Conservation (phyloP, 2,888 invertebrate genomes). For the Litoditis marina region DNA sequence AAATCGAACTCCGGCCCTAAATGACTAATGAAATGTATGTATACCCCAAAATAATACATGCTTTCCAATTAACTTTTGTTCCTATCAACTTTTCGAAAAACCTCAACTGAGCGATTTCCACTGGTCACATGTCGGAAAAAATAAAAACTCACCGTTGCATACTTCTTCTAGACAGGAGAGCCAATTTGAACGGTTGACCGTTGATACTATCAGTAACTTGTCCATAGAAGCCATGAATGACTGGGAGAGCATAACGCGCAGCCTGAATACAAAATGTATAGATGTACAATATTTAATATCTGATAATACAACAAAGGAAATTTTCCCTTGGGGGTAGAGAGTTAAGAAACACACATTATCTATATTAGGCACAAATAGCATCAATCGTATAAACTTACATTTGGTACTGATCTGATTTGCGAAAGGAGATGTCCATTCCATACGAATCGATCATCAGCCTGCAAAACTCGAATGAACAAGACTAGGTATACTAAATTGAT, state of each 20-base stretch:
- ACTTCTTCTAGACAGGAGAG: constrained; percentile 82
- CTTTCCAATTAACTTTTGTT: neutral
- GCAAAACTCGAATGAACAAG: too few relatives aligned
- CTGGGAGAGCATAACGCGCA: constrained; percentile 73
- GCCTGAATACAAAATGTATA: constrained; percentile 33
- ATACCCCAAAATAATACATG: neutral
- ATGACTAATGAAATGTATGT: constrained; percentile 2
- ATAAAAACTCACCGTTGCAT: constrained; percentile 70
- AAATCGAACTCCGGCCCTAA: constrained; percentile 58
- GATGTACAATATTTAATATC: too few relatives aligned
- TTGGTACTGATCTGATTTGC: constrained; percentile 30
- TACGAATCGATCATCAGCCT: constrained; percentile 81
- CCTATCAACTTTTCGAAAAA: neutral
- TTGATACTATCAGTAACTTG: constrained; percentile 71
- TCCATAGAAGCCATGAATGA: constrained; percentile 82
- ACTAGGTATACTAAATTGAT: constrained; percentile 18
- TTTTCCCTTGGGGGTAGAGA: too few relatives aligned
- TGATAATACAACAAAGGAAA: too few relatives aligned
- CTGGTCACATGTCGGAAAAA: too few relatives aligned
- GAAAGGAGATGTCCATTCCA: constrained; percentile 80
- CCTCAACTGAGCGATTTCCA: constrained; percentile 3
- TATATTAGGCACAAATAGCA: too few relatives aligned
- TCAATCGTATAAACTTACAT: constrained; percentile 22
- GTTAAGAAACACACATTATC: too few relatives aligned
- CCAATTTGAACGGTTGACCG: constrained; percentile 79